Evolutionary conservation across 2,888 invertebrate genomes (phyloP), one percentile per base, ranked within the genome.

Genomic region (Bibio marci): DNA sequence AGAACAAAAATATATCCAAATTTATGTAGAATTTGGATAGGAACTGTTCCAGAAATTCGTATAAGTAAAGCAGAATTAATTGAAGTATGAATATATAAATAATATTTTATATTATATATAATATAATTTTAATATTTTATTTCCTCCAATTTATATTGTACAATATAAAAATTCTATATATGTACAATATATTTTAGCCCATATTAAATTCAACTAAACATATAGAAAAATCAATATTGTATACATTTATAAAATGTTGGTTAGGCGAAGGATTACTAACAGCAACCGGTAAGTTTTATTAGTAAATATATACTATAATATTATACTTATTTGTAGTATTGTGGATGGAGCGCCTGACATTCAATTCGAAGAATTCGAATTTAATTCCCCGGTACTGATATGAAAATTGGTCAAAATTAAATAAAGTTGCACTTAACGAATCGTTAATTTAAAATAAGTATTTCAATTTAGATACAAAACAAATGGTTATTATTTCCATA

Each of bases 171-270:
- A 3, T n/a, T 35, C 8, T 35, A 14, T 25, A 12, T 22, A 35
- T 10, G 3, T 3, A 7, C n/a, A n/a, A n/a, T n/a, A n/a, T n/a
- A n/a, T n/a, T n/a, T n/a, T n/a, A 35, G 35, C 22, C n/a, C 3
- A 39, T 34, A 15, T 28, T 39, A 7, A 27, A 28, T n/a, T 62
- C 55, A 41, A 55, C 48, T 3, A 53, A 48, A 39, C 53, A 57
- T 38, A 55, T 64, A 11, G 56, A 54, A 18, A 66, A 67, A 46
- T 52, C 60, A 3, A 15, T 14, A 0, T 40, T 46, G 1, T 60
- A 61, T 42, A 39, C 49, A 3, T 48, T 47, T 22, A 36, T 60
- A 1, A 44, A 42, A 17, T 51, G 54, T 3, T 60, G 60, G 60
- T 48, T 62, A 12, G 59, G 58, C 4, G 46, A 52, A 14, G 59